Conservation (phyloP, 2,113 vertebrate species). For the Motacilla tschutschensis region DNA sequence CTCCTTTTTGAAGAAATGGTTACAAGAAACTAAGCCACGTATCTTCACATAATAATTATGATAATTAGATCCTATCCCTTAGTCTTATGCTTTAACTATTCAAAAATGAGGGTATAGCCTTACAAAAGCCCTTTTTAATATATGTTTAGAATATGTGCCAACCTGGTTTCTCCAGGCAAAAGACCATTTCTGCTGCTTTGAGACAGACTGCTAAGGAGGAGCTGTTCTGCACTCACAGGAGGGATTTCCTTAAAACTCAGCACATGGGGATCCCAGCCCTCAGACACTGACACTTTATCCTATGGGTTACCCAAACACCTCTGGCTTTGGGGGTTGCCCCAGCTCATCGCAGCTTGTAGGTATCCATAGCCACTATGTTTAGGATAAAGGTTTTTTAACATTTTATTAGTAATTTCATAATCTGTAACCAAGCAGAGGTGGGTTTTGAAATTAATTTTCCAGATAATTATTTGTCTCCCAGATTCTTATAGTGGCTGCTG, state of each 20-base stretch:
- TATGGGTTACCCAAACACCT: neutral
- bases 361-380: neutral
- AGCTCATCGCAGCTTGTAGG: neutral
- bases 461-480: neutral
- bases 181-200: neutral
- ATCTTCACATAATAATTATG: neutral
- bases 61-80: neutral
- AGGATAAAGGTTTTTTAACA: neutral
- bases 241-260: neutral
- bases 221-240: neutral
- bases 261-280: neutral
- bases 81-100: neutral
- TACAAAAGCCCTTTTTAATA: neutral
- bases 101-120: neutral
- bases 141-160: neutral
- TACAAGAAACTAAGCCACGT: neutral
- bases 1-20: neutral
- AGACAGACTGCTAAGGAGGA: neutral
- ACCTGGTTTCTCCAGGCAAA: neutral
- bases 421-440: neutral
- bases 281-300: neutral
- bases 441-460: neutral
- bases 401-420: neutral
- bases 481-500: neutral
- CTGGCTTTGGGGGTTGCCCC: neutral